Percentiles rank a stretch among this genome's conserved stretches.
phyloP scores from a whole-genome alignment of 2,888 invertebrate species.

The Podabrus alpinus region DNA sequence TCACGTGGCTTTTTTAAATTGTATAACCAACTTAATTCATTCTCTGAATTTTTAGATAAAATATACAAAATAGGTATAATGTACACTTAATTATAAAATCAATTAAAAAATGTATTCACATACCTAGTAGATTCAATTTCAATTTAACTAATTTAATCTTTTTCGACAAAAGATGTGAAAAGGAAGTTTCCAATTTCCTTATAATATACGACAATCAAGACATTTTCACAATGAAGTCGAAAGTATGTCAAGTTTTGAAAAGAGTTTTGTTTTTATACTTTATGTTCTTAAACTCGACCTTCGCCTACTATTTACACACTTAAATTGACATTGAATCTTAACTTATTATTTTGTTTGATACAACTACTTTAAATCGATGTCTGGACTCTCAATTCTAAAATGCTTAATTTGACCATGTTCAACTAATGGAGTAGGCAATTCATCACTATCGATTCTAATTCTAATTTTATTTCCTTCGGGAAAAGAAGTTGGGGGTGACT shows the following conservation, averaged over 20 bases:
- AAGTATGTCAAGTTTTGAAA: neutral
- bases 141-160: neutral
- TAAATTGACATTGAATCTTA: neutral
- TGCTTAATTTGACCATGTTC: conserved; percentile 61
- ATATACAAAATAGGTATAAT: neutral
- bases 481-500: conserved; percentile 59
- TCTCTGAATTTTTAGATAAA: neutral
- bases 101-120: neutral
- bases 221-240: neutral
- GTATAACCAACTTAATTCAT: neutral
- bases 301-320: neutral
- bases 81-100: neutral
- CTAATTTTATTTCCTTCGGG: conserved; percentile 73
- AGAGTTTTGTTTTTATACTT: neutral
- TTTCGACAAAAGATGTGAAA: neutral
- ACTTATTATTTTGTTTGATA: neutral
- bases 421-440: conserved; percentile 67
- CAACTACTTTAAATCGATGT: conserved; percentile 48
- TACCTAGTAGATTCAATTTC: neutral
- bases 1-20: too few species aligned
- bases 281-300: neutral
- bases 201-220: neutral
- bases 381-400: conserved; percentile 51
- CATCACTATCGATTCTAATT: conserved; percentile 72
- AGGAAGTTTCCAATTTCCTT: neutral